Evolutionary conservation across 1,140 invertebrate species (phyloP).

Genomic region (Ceratosolen fusciceps): DNA sequence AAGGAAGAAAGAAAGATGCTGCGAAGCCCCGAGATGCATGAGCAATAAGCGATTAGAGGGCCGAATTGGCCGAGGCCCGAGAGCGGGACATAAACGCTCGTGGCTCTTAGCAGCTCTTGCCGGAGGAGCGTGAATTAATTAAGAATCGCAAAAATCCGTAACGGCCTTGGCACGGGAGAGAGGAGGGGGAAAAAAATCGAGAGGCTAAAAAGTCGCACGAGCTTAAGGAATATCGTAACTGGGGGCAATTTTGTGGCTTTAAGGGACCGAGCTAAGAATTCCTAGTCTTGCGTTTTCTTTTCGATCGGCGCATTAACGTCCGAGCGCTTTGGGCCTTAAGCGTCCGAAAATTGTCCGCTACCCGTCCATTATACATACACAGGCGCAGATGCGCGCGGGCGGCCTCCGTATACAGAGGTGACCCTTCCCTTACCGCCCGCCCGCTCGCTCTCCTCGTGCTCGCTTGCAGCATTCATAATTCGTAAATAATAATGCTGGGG

Average conservation of each 20-base stretch:
- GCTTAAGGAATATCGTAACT: conserved; percentile 11
- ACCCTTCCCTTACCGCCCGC: no score
- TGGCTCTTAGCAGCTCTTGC: neutral
- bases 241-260: conserved; percentile 26
- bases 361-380: conserved; percentile 53
- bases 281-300: conserved; percentile 47
- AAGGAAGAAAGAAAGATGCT: no score
- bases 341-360: conserved; percentile 55
- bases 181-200: no score
- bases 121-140: neutral
- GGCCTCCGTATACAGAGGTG: neutral
- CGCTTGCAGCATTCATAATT: conserved; percentile 64
- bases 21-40: neutral
- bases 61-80: conserved; percentile 21
- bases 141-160: conserved; percentile 17
- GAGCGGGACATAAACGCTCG: neutral
- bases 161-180: no score
- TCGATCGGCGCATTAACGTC: conserved; percentile 49
- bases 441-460: neutral
- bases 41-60: conserved; percentile 13
- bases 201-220: neutral
- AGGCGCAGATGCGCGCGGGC: conserved; percentile 28
- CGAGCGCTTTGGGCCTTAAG: conserved; percentile 23
- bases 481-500: conserved; percentile 62
- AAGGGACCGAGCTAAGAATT: conserved; percentile 46